These are phyloP conservation scores for Serilophus lunatus DNA, from an alignment of 2,113 vertebrate genomes.

Conservation along the genomic window DNA sequence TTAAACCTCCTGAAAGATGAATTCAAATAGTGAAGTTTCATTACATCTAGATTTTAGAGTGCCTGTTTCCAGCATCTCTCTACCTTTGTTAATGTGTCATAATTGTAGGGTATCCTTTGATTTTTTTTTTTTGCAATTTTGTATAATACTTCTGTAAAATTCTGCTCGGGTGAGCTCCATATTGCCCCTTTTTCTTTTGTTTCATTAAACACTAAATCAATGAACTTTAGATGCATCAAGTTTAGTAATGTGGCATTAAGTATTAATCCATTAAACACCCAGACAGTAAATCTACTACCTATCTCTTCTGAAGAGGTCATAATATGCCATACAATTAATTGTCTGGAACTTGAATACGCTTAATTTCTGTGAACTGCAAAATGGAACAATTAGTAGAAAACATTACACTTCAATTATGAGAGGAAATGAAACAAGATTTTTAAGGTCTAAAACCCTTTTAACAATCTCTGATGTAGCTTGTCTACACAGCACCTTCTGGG, in stretches of 20 bases:
- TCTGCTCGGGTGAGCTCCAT: not conserved
- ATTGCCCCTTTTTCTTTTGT: not conserved
- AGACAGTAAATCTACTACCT: not conserved
- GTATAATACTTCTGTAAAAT: not conserved
- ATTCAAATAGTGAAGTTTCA: not conserved
- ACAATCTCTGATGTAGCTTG: not conserved
- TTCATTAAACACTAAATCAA: conserved; percentile 29
- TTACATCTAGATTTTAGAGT: not conserved
- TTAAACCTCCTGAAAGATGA: not conserved
- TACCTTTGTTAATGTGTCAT: not conserved
- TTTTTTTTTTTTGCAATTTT: not conserved
- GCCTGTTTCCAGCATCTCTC: not conserved
- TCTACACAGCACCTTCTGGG: not conserved
- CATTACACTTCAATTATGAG: not conserved
- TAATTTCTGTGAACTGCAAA: conserved; percentile 8
- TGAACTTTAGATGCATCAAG: not conserved
- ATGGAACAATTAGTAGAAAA: conserved; percentile 6
- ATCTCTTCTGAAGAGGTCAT: conserved; percentile 4
- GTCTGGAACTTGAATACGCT: not conserved
- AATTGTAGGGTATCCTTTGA: not conserved
- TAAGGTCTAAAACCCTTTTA: not conserved
- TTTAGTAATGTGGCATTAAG: conserved; percentile 21
- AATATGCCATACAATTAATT: conserved; percentile 14
- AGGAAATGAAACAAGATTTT: not conserved
- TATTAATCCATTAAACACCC: conserved; percentile 15